These are phyloP conservation scores for Drosophila incognita DNA, from an alignment of 2,888 invertebrate genomes.

Conservation along the genomic window DNA sequence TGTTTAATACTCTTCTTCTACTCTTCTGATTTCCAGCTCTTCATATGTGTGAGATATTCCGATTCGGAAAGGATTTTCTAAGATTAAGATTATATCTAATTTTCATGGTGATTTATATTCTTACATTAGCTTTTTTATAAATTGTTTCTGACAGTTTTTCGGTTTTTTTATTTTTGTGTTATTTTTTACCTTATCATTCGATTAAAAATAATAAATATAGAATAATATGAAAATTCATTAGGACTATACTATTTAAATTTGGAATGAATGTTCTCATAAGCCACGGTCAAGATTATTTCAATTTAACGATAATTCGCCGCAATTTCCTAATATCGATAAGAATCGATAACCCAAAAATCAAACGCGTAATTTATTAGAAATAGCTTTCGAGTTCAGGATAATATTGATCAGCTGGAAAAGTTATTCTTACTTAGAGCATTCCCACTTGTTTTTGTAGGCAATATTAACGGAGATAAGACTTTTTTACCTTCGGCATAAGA, in stretches of 20 bases:
- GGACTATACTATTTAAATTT: neutral
- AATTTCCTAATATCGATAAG: neutral
- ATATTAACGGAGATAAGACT: neutral
- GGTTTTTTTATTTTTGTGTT: neutral
- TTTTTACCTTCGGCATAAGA: neutral
- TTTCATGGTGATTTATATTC: neutral
- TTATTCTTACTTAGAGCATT: neutral
- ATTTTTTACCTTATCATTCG: neutral
- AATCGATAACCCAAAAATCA: neutral
- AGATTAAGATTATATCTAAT: neutral
- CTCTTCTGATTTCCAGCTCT: neutral
- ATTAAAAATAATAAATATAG: neutral
- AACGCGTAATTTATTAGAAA: neutral
- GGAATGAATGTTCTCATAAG: neutral
- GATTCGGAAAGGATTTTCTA: neutral
- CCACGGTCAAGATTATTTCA: neutral
- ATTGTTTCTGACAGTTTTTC: neutral
- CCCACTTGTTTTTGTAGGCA: neutral
- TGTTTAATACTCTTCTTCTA: neutral
- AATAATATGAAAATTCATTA: neutral
- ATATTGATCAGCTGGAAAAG: neutral
- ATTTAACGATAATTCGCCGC: neutral
- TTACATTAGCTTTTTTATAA: too few species aligned
- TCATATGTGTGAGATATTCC: neutral
- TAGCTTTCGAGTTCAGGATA: neutral